phyloP scores from a whole-genome alignment of 2,113 vertebrate genomes.

The Microtus oregoni region DNA sequence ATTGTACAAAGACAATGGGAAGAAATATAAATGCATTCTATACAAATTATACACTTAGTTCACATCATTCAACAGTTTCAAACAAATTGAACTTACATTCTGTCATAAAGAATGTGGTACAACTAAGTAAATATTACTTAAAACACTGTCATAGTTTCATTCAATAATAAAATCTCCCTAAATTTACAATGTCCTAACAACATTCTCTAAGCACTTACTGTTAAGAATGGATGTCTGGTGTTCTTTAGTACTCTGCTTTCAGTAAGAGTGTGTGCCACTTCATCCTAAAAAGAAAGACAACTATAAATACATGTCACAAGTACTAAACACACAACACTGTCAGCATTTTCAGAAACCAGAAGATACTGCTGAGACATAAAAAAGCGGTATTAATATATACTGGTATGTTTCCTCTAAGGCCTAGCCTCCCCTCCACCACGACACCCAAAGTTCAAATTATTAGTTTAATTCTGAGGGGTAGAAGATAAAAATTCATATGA shows the following conservation, averaged over 20 bases:
- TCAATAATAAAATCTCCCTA: neutral
- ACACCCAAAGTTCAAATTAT: neutral
- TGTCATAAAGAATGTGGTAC: constrained; percentile 43
- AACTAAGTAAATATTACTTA: neutral
- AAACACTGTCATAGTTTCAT: neutral
- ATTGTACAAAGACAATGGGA: neutral
- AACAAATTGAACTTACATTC: neutral
- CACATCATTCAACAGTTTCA: neutral
- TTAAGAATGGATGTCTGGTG: constrained; percentile 98
- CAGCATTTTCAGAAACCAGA: neutral
- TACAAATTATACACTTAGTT: neutral
- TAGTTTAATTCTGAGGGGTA: neutral
- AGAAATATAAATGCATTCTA: neutral
- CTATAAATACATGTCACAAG: neutral
- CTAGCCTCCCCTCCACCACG: neutral
- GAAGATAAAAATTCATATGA: neutral
- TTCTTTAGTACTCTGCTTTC: constrained; percentile 99
- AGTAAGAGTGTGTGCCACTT: constrained; percentile 98
- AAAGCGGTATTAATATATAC: neutral
- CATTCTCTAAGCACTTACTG: constrained; percentile 89
- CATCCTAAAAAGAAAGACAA: constrained; percentile 90
- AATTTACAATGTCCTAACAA: constrained; percentile 11
- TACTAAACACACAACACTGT: neutral
- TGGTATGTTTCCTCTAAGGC: neutral
- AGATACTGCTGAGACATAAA: neutral